These are phyloP conservation scores for Drosophila nr. perissopoda DNA, from an alignment of 2,888 invertebrate genomes.

Conservation along the genomic window DNA sequence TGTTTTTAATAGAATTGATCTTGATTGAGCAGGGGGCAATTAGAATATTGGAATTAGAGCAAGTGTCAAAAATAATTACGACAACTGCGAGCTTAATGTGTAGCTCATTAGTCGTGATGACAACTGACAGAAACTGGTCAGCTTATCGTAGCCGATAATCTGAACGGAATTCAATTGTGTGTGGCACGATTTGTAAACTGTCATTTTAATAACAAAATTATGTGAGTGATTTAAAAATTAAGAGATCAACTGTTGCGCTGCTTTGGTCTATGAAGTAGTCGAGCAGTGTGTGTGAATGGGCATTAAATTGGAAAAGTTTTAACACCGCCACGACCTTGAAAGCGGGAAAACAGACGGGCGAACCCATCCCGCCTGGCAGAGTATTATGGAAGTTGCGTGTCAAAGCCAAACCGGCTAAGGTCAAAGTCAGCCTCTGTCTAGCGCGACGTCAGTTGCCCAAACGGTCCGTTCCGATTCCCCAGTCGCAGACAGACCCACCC, in stretches of 20 bases:
- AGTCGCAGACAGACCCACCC: slow-evolving; percentile 17
- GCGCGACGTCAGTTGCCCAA: slow-evolving; percentile 26
- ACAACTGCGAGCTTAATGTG: not conserved
- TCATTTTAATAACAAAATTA: not conserved
- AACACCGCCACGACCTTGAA: slow-evolving; percentile 65
- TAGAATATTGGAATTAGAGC: not conserved
- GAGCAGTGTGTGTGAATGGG: slow-evolving; percentile 43
- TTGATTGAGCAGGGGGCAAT: not conserved
- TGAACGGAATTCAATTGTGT: not conserved
- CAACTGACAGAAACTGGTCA: not conserved
- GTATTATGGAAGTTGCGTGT: slow-evolving; percentile 52
- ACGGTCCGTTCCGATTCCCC: slow-evolving; percentile 36
- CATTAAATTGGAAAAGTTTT: slow-evolving; percentile 71
- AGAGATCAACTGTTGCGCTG: slow-evolving; percentile 4
- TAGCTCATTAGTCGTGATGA: not conserved
- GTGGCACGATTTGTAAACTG: not conserved
- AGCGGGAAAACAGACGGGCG: slow-evolving; percentile 1
- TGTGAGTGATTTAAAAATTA: not conserved
- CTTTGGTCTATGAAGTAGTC: slow-evolving; percentile 16
- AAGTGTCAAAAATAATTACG: not conserved
- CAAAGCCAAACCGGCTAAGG: slow-evolving; percentile 48
- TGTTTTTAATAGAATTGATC: not conserved
- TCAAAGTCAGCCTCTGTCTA: slow-evolving; percentile 59
- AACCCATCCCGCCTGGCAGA: slow-evolving; percentile 12
- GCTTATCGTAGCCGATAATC: not conserved